These are phyloP conservation scores for Xenopus borealis DNA, from an alignment of 2,113 vertebrate genomes.

Conservation along the genomic window DNA sequence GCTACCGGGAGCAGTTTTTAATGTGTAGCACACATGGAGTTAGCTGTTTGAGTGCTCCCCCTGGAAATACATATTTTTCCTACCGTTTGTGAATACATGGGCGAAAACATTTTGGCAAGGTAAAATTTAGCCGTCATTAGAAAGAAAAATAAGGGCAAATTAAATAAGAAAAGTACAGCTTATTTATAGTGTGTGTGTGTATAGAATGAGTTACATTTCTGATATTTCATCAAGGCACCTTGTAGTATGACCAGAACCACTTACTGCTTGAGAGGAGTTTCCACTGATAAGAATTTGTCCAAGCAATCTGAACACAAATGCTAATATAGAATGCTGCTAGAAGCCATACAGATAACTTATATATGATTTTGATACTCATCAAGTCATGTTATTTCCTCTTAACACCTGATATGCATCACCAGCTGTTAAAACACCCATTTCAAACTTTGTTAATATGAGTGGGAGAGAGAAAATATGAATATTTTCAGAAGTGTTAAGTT, in stretches of 20 bases:
- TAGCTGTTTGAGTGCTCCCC: too few species aligned
- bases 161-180: slow-evolving; percentile 43
- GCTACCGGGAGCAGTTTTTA: too few species aligned
- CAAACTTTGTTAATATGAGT: slow-evolving; percentile 21
- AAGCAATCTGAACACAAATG: slow-evolving; percentile 67
- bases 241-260: slow-evolving; percentile 62
- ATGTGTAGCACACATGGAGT: too few species aligned
- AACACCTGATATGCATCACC: slow-evolving; percentile 19
- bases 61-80: too few species aligned
- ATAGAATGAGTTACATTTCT: slow-evolving; percentile 57
- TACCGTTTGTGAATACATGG: too few species aligned
- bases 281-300: slow-evolving; percentile 63
- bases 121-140: slow-evolving; percentile 15
- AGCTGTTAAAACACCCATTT: slow-evolving; percentile 11
- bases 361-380: slow-evolving; percentile 34
- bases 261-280: slow-evolving; percentile 71
- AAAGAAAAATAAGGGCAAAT: not conserved
- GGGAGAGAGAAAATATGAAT: too few species aligned
- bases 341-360: slow-evolving; percentile 56
- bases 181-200: slow-evolving; percentile 56
- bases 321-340: slow-evolving; percentile 68
- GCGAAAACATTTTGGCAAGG: not conserved
- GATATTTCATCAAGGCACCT: slow-evolving; percentile 65
- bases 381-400: slow-evolving; percentile 16
- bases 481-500: too few species aligned